Evolutionary conservation across 2,888 invertebrate species (phyloP).

Genomic region (Axea sp.): DNA sequence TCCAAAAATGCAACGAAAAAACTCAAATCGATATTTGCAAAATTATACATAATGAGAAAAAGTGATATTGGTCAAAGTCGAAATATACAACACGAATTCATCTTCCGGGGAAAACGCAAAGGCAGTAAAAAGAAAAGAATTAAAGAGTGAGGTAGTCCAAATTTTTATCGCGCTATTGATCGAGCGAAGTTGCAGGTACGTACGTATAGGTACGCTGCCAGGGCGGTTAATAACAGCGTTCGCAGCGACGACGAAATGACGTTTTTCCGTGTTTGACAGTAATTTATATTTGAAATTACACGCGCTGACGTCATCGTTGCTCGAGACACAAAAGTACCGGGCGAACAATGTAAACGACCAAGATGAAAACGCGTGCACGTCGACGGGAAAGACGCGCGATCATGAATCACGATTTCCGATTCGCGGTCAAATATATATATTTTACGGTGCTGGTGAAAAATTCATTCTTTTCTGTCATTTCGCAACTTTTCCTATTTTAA

Average conservation of each 20-base stretch:
- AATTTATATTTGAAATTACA: conserved; percentile 72
- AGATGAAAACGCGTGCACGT: conserved; percentile 47
- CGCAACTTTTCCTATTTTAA: too few relatives aligned
- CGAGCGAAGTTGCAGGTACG: conserved; percentile 60
- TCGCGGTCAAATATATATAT: conserved; percentile 1
- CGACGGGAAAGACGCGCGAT: conserved; percentile 25
- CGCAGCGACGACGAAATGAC: conserved; percentile 70
- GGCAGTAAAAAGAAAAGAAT: conserved; percentile 29
- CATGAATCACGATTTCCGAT: conserved; percentile 35
- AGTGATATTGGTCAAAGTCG: too few relatives aligned
- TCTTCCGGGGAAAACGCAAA: conserved; percentile 21
- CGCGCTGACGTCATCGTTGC: conserved; percentile 68
- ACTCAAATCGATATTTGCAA: too few relatives aligned
- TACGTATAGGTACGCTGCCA: conserved; percentile 58
- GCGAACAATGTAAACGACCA: conserved; percentile 41
- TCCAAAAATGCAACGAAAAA: too few relatives aligned
- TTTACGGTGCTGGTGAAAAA: background rate
- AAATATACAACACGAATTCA: conserved; percentile 17
- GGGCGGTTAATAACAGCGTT: conserved; percentile 67
- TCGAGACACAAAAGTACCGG: conserved; percentile 52
- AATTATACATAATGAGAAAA: too few relatives aligned
- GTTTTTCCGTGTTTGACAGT: conserved; percentile 72
- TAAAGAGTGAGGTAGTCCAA: conserved; percentile 44
- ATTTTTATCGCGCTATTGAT: conserved; percentile 61
- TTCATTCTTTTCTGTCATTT: background rate